A percentile compares a stretch with the other conserved stretches of the same genome.
Conservation (phyloP, 2,888 invertebrate genomes). For the Calameuta idolon region DNA sequence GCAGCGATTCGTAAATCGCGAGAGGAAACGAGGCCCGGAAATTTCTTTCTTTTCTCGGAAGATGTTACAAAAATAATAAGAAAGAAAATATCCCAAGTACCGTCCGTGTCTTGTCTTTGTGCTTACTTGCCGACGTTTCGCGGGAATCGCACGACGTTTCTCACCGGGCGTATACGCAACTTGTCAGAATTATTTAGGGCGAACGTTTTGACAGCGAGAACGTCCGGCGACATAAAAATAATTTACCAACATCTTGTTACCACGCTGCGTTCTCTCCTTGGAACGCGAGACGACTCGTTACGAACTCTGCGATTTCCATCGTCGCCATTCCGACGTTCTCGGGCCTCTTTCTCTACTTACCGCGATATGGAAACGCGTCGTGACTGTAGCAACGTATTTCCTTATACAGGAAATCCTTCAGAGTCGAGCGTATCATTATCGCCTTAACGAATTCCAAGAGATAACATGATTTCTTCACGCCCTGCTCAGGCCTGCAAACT, state of each 20-base stretch:
- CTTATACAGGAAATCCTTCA: neutral
- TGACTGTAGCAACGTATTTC: neutral
- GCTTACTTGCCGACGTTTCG: neutral
- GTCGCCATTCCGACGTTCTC: neutral
- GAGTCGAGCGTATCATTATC: neutral
- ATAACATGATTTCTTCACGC: neutral
- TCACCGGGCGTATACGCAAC: neutral
- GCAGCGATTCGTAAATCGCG: neutral
- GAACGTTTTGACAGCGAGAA: neutral
- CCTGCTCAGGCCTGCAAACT: neutral
- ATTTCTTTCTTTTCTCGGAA: neutral
- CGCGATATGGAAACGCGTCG: neutral
- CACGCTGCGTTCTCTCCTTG: neutral
- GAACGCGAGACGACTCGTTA: neutral
- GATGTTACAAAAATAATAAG: neutral
- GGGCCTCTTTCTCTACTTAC: neutral
- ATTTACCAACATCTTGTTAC: conserved; percentile 11
- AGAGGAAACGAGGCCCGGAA: neutral
- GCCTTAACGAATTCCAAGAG: neutral
- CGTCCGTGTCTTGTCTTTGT: neutral
- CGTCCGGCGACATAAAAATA: conserved; percentile 23
- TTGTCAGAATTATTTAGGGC: conserved; percentile 19
- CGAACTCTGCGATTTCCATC: neutral
- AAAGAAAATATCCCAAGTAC: neutral
- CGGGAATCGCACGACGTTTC: neutral